phyloP scores from a whole-genome alignment of 2,797 vertebrate genomes.

The Sebastes minor region DNA sequence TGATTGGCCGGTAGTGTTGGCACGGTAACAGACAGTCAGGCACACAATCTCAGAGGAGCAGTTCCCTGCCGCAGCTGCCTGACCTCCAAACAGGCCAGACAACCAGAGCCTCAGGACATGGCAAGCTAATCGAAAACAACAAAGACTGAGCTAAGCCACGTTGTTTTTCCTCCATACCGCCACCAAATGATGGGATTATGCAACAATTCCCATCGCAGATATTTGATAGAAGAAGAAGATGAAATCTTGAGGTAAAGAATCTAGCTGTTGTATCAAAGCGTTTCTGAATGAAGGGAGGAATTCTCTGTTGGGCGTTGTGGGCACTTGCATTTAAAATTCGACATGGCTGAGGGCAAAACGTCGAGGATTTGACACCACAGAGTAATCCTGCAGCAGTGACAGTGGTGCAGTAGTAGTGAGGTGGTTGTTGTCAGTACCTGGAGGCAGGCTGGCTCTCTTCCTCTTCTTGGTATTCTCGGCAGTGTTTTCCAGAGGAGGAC shows the following conservation, averaged over 20 bases:
- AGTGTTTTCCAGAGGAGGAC: conserved; percentile 84
- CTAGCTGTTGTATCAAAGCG: conserved; percentile 22
- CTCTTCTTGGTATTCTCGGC: conserved; percentile 88
- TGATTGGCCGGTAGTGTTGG: conserved; percentile 72
- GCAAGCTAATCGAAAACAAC: conserved; percentile 64
- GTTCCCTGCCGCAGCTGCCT: conserved; percentile 60
- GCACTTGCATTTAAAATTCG: conserved; percentile 28
- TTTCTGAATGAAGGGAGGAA: neutral
- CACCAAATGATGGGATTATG: conserved; percentile 60
- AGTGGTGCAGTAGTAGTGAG: neutral
- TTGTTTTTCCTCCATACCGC: neutral
- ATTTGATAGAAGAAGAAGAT: conserved; percentile 19
- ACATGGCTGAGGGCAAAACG: conserved; percentile 26
- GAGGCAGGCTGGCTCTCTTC: conserved; percentile 84
- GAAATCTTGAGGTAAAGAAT: conserved; percentile 28
- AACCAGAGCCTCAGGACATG: conserved; percentile 64
- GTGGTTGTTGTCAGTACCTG: conserved; percentile 80
- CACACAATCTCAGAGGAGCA: conserved; percentile 61
- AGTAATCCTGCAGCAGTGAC: conserved; percentile 19
- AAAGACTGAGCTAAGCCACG: conserved; percentile 47
- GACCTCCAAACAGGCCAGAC: conserved; percentile 72
- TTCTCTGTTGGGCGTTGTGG: conserved; percentile 2
- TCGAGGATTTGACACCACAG: conserved; percentile 25
- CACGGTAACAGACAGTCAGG: conserved; percentile 63
- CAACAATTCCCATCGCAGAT: conserved; percentile 42